Conservation (phyloP, 2,888 invertebrate genomes). For the Ephialtes manifestator region DNA sequence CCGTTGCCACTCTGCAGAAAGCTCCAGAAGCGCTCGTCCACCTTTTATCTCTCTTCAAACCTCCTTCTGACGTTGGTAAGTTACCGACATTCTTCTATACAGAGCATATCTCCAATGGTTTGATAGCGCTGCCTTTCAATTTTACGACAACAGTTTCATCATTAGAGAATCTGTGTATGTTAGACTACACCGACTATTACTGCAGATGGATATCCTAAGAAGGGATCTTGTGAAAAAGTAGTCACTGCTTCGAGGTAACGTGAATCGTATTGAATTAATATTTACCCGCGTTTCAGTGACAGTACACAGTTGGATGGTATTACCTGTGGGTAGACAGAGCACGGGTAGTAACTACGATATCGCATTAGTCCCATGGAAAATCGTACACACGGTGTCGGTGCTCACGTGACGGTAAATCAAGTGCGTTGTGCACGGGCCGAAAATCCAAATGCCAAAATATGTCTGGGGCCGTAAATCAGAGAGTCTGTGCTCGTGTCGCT, state of each 20-base stretch:
- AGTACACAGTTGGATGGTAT: constrained; percentile 3
- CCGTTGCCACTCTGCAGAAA: constrained; percentile 68
- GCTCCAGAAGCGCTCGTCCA: constrained; percentile 61
- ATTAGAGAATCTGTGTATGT: background rate
- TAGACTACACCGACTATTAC: background rate
- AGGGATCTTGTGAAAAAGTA: background rate
- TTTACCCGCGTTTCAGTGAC: constrained; percentile 19
- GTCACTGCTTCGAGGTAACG: background rate
- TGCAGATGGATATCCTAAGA: background rate
- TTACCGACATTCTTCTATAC: constrained; percentile 14
- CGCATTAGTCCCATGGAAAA: constrained; percentile 56
- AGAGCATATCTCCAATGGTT: background rate
- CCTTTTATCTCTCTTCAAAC: constrained; percentile 36
- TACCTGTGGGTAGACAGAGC: background rate
- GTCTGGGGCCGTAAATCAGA: constrained; percentile 76
- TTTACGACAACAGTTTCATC: constrained; percentile 5
- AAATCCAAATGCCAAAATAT: constrained; percentile 78
- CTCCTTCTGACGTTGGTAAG: constrained; percentile 46
- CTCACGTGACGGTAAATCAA: constrained; percentile 75
- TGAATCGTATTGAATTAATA: background rate
- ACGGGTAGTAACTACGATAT: constrained; percentile 46
- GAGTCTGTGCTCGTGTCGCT: constrained; percentile 53
- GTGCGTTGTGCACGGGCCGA: constrained; percentile 67
- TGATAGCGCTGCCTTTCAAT: background rate
- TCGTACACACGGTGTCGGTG: constrained; percentile 46